Percentiles rank a stretch among this genome's conserved stretches.
Conservation (phyloP, 2,113 vertebrate species). For the Paradoxurus hermaphroditus region DNA sequence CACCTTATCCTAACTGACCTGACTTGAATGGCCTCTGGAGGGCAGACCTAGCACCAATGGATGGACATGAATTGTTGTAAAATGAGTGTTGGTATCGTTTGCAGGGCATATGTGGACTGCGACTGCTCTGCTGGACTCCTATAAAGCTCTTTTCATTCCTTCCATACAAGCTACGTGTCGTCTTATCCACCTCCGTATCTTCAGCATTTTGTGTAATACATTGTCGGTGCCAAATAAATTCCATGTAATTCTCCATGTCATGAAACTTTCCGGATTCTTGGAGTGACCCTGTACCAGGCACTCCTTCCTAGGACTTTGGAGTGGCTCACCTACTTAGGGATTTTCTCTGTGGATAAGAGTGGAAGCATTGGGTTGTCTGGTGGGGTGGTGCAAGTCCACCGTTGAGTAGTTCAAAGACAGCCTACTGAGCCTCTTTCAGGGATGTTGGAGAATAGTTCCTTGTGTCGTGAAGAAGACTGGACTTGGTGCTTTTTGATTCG, state of each 20-base stretch:
- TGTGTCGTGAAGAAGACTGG: background rate
- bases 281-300: background rate
- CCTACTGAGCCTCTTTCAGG: background rate
- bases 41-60: background rate
- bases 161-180: background rate
- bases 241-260: background rate
- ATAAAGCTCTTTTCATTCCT: background rate
- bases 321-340: background rate
- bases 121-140: background rate
- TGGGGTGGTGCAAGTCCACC: background rate
- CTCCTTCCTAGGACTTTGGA: background rate
- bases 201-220: background rate
- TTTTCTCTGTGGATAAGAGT: background rate
- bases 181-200: background rate
- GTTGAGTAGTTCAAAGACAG: background rate
- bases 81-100: background rate
- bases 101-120: background rate
- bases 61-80: background rate
- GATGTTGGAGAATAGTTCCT: background rate
- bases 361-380: background rate
- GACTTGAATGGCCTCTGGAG: background rate
- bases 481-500: background rate
- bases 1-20: background rate
- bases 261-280: background rate
- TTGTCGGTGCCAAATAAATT: background rate